Conservation (phyloP, 2,888 invertebrate species). For the Allophyes oxyacanthae region DNA sequence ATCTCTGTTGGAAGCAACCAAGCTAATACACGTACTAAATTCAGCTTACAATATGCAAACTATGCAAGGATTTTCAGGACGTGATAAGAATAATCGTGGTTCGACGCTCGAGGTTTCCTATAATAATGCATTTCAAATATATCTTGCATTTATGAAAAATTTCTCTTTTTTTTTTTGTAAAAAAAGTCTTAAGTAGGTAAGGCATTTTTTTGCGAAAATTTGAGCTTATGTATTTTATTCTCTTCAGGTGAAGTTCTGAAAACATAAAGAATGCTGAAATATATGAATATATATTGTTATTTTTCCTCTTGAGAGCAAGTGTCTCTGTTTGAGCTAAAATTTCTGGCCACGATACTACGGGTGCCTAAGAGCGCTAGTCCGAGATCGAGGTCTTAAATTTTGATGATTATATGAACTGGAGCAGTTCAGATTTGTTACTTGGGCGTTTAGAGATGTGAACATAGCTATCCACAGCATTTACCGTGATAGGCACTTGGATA, state of each 20-base stretch:
- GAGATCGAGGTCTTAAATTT: constrained; percentile 45
- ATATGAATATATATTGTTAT: constrained; percentile 23
- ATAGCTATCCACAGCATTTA: not conserved
- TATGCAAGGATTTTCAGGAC: constrained; percentile 25
- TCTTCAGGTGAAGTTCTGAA: not conserved
- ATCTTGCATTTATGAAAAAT: too few species aligned
- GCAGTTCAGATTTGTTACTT: constrained; percentile 16
- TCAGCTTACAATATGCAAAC: constrained; percentile 31
- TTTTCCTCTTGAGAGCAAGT: constrained; percentile 6
- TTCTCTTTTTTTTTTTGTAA: too few species aligned
- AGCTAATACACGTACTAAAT: constrained; percentile 26
- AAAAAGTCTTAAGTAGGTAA: too few species aligned
- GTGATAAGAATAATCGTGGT: constrained; percentile 12
- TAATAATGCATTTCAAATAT: constrained; percentile 6
- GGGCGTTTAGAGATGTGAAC: not conserved
- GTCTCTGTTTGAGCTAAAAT: constrained; percentile 24
- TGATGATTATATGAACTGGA: constrained; percentile 34
- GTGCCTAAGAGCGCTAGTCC: constrained; percentile 8
- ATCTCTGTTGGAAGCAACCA: constrained; percentile 11
- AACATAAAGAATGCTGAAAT: constrained; percentile 15
- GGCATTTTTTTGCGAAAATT: too few species aligned
- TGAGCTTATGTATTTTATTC: too few species aligned
- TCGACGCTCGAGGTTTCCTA: not conserved
- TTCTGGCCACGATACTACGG: constrained; percentile 33
- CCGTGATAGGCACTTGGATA: not conserved